Evolutionary conservation across 2,113 vertebrate species (phyloP), one percentile per base, ranked within the genome.

Genomic region (Fulica atra): DNA sequence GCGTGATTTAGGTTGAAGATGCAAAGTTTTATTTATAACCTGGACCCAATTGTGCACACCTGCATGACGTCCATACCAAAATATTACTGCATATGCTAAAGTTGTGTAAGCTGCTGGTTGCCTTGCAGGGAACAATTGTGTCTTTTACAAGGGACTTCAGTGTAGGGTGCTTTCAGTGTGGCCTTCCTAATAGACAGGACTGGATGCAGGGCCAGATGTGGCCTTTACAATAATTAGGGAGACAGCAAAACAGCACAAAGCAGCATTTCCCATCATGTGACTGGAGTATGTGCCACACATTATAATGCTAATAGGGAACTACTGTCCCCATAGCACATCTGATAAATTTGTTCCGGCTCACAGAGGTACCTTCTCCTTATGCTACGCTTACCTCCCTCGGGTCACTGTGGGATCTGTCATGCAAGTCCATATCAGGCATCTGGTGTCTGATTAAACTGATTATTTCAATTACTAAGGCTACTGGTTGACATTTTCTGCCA

Each of bases 401-500:
- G 83, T 92, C 73, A 60, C 70, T 44, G 64, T 35, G 65, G 26
- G 69, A 68, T 88, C 71, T 78, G 63, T 61, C 59, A 35, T 44
- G 44, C 40, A 25, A 81, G 31, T 66, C 42, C 0, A 0, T 48
- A 74, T 48, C 63, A 84, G 57, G 46, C 91, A 92, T 73, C 81
- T 91, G 73, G 36, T 93, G 81, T 82, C 77, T 94, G 78, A 85
- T 74, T 92, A 91, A 87, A 92, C 59, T 5, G 20, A 88, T 91
- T 92, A 96, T 90, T 80, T 93, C 70, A 53, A 76, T 96, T 92
- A 95, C 63, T 79, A 72, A 82, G 51, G 63, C 50, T 85, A 68
- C 24, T 69, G 90, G 31, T 91, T 91, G 57, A 66, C 6, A 19
- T 82, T 70, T 94, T 84, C 78, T 90, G 68, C 26, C 35, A 86